Evolutionary conservation across 2,888 invertebrate species (phyloP), one percentile per base, ranked within the genome.

Genomic region (Tryphoninae sp.): DNA sequence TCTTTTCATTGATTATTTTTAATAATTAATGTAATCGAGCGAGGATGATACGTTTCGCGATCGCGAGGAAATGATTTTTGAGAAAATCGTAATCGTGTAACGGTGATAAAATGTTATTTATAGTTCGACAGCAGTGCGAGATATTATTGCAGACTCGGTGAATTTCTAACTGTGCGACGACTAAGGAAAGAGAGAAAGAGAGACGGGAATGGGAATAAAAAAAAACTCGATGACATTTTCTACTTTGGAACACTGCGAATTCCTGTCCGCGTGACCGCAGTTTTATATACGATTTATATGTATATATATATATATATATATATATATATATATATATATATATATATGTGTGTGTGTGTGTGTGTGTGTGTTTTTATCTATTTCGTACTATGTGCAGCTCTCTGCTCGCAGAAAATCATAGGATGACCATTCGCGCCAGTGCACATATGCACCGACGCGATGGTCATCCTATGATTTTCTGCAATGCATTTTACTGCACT

Each of bases 341-440:
- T 45, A n/a, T 19, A 33, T 58, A 23, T 23, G 2, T 23, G 2
- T 0, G 3, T 2, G 2, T 6, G 7, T 2, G 1, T 6, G 7
- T 13, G 7, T 45, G 8, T 8, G 8, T 58, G 1, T 45, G 13
- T 45, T 13, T 45, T 45, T 13, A 45, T 45, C 2, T 45, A 45
- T 45, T 45, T 45, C 45, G 45, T 45, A 51, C 64, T 53, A 42
- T 68, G 33, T 16, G 33, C 33, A 64, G 45, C 33, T 53, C 49
- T 69, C 68, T 55, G 26, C 68, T 51, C 59, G 59, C 71, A 71
- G 59, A 74, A 68, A 68, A 67, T 67, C 67, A 69, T 19, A 55
- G 26, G 45, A 78, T 78, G 81, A 65, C 78, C 74, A 74, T 78
- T 71, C 73, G 64, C 62, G 62, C 61, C 16, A 40, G 61, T 51